Percentiles rank a stretch among this genome's conserved stretches.
These are phyloP conservation scores for Margaritifera margaritifera DNA, from an alignment of 2,888 invertebrate genomes.

Conservation along the genomic window DNA sequence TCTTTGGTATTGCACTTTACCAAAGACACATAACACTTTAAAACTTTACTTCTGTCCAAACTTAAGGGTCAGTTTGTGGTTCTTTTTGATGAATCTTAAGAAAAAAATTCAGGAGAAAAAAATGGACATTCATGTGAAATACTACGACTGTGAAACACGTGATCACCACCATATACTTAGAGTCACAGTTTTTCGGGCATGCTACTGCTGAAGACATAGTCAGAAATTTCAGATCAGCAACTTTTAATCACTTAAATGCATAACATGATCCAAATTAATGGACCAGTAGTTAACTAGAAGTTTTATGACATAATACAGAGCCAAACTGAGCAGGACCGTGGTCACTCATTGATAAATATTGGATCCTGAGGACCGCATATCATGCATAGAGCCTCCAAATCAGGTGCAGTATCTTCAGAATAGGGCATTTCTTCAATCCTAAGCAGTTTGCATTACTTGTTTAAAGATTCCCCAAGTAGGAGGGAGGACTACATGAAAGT, in stretches of 20 bases:
- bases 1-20: no score
- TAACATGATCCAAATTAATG: slow-evolving; percentile 23
- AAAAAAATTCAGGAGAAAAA: slow-evolving; percentile 30
- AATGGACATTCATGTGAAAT: slow-evolving; percentile 34
- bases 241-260: slow-evolving; percentile 9
- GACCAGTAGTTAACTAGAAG: slow-evolving; percentile 26
- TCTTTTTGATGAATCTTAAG: slow-evolving; percentile 29
- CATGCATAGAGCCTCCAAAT: slow-evolving; percentile 34
- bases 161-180: slow-evolving; percentile 21
- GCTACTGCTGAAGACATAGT: slow-evolving; percentile 15
- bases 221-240: slow-evolving; percentile 11
- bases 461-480: slow-evolving; percentile 58
- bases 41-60: no score
- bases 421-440: slow-evolving; percentile 46
- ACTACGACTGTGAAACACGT: slow-evolving; percentile 14
- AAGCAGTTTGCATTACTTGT: slow-evolving; percentile 46
- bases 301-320: slow-evolving; percentile 15
- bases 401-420: slow-evolving; percentile 16
- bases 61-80: slow-evolving; percentile 16
- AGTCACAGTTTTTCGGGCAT: slow-evolving; percentile 27
- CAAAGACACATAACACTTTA: no score
- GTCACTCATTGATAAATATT: slow-evolving; percentile 25
- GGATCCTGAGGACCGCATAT: slow-evolving; percentile 43
- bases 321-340: slow-evolving; percentile 11
- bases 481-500: slow-evolving; percentile 44